Base-by-base conservation (phyloP, 2,797 vertebrate genomes). In the Myiotriccus ornatus region DNA sequence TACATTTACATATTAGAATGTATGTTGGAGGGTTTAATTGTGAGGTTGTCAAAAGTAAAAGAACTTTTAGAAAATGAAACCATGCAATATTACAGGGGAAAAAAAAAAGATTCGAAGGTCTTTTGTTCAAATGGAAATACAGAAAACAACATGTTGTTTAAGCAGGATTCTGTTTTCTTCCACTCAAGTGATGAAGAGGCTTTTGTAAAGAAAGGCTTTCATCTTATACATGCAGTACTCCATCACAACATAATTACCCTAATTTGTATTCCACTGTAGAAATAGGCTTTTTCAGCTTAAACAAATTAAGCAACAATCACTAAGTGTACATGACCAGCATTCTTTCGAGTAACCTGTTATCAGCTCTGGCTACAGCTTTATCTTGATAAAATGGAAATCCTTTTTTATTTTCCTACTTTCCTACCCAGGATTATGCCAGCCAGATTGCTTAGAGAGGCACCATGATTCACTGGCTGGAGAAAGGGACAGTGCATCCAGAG, bases 191-290 rank as follows among this genome's bases (percentile, higher is more conserved):
- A 95, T 94, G 95, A 96, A 91, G 91, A 94, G 87, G 86, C 96
- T 95, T 96, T 97, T 97, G 90, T 96, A 87, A 96, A 95, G 95
- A 92, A 96, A 94, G 85, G 92, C 97, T 97, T 97, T 97, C 91
- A 96, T 97, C 93, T 96, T 97, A 96, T 67, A 95, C 90, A 96
- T 90, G 89, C 95, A 94, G 84, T 87, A 92, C 94, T 96, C 94
- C 86, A 96, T 96, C 94, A 97, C 93, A 96, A 96, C 77, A 87
- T 96, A 96, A 97, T 97, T 97, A 97, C 93, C 96, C 96, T 97
- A 96, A 97, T 97, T 97, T 97, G 97, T 97, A 97, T 97, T 97
- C 97, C 41, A 63, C 94, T 93, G 93, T 95, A 97, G 96, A 97
- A 97, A 96, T 35, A 95, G 91, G 90, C 79, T 95, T 96, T 96